A percentile compares a stretch with the other conserved stretches of the same genome.
Conservation (phyloP, 2,113 vertebrate genomes). For the Scomber japonicus region DNA sequence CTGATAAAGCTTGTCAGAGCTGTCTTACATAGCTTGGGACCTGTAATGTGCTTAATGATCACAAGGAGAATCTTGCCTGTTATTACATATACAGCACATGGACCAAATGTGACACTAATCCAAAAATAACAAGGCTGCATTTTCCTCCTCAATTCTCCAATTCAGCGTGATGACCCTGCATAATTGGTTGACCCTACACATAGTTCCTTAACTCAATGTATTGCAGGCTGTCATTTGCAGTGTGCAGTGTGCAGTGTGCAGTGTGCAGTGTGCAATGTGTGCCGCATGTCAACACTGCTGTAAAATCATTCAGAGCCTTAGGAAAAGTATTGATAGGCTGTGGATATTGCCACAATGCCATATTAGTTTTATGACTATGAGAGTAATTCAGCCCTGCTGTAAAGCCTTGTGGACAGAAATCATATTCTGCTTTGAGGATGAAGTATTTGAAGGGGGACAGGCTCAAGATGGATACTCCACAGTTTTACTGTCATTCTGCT, state of each 20-base stretch:
- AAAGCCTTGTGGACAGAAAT: slow-evolving; percentile 37
- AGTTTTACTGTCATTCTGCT: slow-evolving; percentile 47
- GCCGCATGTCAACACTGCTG: slow-evolving; percentile 14
- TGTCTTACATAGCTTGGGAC: slow-evolving; percentile 37
- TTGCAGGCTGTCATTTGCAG: slow-evolving; percentile 19
- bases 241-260: slow-evolving; percentile 4
- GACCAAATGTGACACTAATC: slow-evolving; percentile 79
- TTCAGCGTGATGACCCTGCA: slow-evolving; percentile 55
- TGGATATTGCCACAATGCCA: slow-evolving; percentile 18
- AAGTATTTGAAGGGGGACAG: slow-evolving; percentile 23
- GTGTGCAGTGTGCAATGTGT: background rate
- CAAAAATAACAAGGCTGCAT: slow-evolving; percentile 76
- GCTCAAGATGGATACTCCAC: slow-evolving; percentile 16
- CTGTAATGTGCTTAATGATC: slow-evolving; percentile 71
- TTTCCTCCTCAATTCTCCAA: slow-evolving; percentile 60
- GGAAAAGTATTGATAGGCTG: slow-evolving; percentile 34
- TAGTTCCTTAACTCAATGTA: slow-evolving; percentile 46
- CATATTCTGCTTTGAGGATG: slow-evolving; percentile 35
- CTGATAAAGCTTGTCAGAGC: slow-evolving; percentile 33
- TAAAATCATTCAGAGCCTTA: slow-evolving; percentile 17
- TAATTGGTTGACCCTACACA: slow-evolving; percentile 65
- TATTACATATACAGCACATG: slow-evolving; percentile 42
- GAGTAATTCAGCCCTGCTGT: slow-evolving; percentile 19
- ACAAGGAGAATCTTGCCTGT: slow-evolving; percentile 50
- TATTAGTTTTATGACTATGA: slow-evolving; percentile 48